Evolutionary conservation across 2,888 invertebrate species (phyloP).

Genomic region (Drosophila bunnanda): DNA sequence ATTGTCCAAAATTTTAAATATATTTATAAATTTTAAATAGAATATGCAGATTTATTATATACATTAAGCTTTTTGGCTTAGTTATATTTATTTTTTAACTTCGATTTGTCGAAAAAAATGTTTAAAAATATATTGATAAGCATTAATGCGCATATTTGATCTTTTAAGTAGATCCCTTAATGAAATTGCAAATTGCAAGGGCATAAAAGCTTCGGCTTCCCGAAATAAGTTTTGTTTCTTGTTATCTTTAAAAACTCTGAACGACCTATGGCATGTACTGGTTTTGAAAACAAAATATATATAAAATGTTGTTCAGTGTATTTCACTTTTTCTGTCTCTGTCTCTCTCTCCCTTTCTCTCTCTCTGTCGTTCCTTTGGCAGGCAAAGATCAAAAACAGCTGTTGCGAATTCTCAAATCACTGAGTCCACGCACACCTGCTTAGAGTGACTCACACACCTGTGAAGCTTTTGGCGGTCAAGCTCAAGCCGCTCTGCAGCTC

Average conservation of each 20-base stretch:
- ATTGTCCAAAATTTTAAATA: too few species aligned
- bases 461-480: conserved; percentile 20
- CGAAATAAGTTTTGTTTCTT: too few species aligned
- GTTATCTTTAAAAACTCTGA: background rate
- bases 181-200: too few species aligned
- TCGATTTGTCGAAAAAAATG: too few species aligned
- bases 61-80: too few species aligned
- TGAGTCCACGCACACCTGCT: conserved; percentile 5
- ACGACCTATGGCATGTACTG: background rate
- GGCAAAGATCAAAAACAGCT: conserved; percentile 1
- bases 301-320: background rate
- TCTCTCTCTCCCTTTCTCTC: background rate
- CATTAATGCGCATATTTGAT: too few species aligned
- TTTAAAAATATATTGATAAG: too few species aligned
- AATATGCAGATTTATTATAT: too few species aligned
- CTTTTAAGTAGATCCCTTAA: too few species aligned
- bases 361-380: background rate
- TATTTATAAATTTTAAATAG: too few species aligned
- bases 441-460: background rate
- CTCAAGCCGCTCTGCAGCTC: conserved; percentile 1
- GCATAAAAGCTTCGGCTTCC: too few species aligned
- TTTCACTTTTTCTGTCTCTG: background rate
- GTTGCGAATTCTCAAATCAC: background rate
- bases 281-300: background rate
- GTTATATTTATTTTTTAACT: too few species aligned